Base-by-base conservation (phyloP, 2,113 vertebrate genomes). In the Brachypteracias leptosomus region DNA sequence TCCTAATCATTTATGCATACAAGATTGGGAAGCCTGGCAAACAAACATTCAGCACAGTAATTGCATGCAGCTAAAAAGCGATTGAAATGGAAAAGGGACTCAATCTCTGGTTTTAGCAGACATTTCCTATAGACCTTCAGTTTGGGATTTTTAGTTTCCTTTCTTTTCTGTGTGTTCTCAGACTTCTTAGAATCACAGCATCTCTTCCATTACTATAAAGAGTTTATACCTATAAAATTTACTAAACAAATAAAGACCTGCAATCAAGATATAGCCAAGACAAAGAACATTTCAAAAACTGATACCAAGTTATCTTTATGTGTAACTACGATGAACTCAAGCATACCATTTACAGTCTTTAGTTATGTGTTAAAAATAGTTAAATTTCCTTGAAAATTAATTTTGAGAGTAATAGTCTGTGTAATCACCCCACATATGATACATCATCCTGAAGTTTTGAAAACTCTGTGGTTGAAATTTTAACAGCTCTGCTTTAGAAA, bases 401-500 rank as follows among this genome's bases (percentile, higher is more conserved):
- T 75, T 75, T 83, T 49, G 89, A 89, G 70, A 68, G 52, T 85
- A 94, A 80, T 78, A 44, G 3, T 81, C 26, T 84, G 47, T 93
- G 33, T 93, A 95, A 81, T 89, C 83, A 89, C 74, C 67, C 77
- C 61, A 33, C 76, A 81, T 92, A 90, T 59, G 89, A 96, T 86
- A 80, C 13, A 93, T 96, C 76, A 92, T 84, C 63, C 81, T 85
- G 85, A 93, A 94, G 76, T 92, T 96, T 88, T 5, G 7, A 85
- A 85, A 94, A 75, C 49, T 28, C 66, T 89, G 82, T 57, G 28
- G 70, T 58, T 81, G 93, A 95, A 93, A 87, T 93, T 96, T 86
- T 95, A 94, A 89, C 93, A 92, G 88, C 84, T 97, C 80, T 85
- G 47, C 65, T 87, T 89, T 82, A 96, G 90, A 95, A 96, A 96